Evolutionary conservation across 2,888 invertebrate genomes (phyloP), one percentile per base, ranked within the genome.

Genomic region (Trilocha varians): DNA sequence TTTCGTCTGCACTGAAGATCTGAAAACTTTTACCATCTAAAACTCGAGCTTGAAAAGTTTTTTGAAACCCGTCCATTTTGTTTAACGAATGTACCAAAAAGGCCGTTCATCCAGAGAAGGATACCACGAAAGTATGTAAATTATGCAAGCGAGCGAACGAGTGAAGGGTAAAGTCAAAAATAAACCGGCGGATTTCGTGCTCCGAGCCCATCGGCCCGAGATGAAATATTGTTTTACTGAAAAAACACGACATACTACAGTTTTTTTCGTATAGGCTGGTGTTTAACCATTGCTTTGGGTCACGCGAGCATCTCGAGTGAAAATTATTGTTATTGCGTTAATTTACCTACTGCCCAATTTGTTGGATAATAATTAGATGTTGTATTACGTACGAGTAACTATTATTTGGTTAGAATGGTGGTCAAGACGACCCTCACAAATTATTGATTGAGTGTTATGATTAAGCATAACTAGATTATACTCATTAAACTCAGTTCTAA

Each of bases 161-260:
- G 2, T 54, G 59, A 63, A 70, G 62, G 59, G 59, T 52, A 59
- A 55, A 56, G 58, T 57, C 49, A 59, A 67, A 70, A 70, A 68
- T 67, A 63, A 63, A 57, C 59, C 45, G 47, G 47, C 44, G 50
- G 47, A 60, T 72, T 50, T 59, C 75, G 66, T 74, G 75, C 47
- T 49, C 42, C 43, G 41, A 45, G 45, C 54, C 61, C 63, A 63
- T 74, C 59, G 66, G 55, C 55, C 53, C 52, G 65, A 71, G 74
- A 76, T 76, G 66, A 75, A 74, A 75, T 75, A 74, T 75, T 64
- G 74, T 66, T 65, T 61, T 59, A 64, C 54, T 42, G 55, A 56
- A 62, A 70, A 65, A 67, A 68, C 62, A 66, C 61, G 68, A 68
- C 68, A 65, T 56, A 63, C 54, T 25, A 25, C 25, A 25, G 58